A percentile compares a stretch with the other conserved stretches of the same genome.
Conservation (phyloP, 2,888 invertebrate species). For the Blera fallax region DNA sequence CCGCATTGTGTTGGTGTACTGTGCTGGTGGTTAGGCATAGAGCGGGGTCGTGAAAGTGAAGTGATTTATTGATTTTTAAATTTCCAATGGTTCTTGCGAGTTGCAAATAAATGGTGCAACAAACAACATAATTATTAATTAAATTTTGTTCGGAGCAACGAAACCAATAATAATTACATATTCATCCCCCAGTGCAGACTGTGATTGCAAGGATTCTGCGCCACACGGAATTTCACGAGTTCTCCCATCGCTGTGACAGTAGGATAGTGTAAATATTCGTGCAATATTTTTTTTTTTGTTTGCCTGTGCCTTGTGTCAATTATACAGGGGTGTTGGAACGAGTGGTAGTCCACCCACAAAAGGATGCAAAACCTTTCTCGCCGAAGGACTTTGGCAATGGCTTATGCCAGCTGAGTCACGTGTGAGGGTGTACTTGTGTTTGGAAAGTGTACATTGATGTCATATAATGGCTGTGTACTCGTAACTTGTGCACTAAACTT, state of each 20-base stretch:
- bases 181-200: conserved; percentile 16
- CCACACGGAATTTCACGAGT: conserved; percentile 42
- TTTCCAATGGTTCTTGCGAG: background rate
- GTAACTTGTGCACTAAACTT: conserved; percentile 39
- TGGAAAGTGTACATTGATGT: conserved; percentile 34
- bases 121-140: conserved; percentile 53
- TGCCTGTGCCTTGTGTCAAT: conserved; percentile 41
- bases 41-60: conserved; percentile 39
- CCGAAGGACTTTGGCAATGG: conserved; percentile 62
- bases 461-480: conserved; percentile 34
- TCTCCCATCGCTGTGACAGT: conserved; percentile 18
- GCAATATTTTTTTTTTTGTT: conserved; percentile 34
- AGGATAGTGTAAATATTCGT: conserved; percentile 51
- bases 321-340: conserved; percentile 16
- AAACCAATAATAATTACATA: conserved; percentile 16
- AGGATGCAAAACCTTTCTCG: conserved; percentile 30
- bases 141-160: conserved; percentile 45
- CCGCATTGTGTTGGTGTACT: conserved; percentile 44
- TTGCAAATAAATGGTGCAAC: conserved; percentile 10
- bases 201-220: conserved; percentile 63
- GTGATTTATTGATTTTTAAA: conserved; percentile 65
- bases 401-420: conserved; percentile 59
- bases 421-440: conserved; percentile 24
- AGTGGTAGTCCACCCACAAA: conserved; percentile 11
- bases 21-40: background rate